phyloP scores from a whole-genome alignment of 2,797 vertebrate species.

The Gymnocypris eckloni region DNA sequence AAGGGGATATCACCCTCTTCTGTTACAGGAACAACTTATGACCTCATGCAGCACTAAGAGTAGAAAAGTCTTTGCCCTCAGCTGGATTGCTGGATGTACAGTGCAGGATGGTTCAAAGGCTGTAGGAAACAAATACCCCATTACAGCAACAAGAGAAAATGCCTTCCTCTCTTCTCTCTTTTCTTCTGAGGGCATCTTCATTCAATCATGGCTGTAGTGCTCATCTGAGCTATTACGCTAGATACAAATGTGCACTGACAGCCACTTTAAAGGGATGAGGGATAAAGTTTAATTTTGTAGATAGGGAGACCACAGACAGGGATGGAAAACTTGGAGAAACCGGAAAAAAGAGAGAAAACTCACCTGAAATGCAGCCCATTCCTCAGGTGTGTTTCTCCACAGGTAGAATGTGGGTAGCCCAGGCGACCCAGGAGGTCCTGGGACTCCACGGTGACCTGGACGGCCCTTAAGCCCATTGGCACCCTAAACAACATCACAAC shows the following conservation, averaged over 20 bases:
- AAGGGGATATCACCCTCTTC: conserved; percentile 17
- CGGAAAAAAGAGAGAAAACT: conserved; percentile 47
- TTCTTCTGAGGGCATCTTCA: conserved; percentile 55
- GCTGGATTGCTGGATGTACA: conserved; percentile 33
- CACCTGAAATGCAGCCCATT: conserved; percentile 85
- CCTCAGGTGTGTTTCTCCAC: conserved; percentile 87
- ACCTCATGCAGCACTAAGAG: conserved; percentile 13
- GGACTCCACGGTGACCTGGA: conserved; percentile 74
- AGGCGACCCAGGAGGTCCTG: conserved; percentile 77
- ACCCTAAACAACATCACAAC: conserved; percentile 72
- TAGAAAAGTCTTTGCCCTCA: conserved; percentile 11
- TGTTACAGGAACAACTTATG: conserved; percentile 34
- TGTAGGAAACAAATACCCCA: conserved; percentile 57
- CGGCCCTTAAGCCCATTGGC: conserved; percentile 75
- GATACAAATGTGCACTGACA: conserved; percentile 61
- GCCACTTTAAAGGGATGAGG: conserved; percentile 63
- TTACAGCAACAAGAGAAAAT: conserved; percentile 52
- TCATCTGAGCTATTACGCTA: conserved; percentile 47
- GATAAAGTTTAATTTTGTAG: neutral
- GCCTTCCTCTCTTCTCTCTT: conserved; percentile 48
- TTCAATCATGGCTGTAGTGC: conserved; percentile 45
- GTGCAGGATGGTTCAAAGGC: conserved; percentile 62
- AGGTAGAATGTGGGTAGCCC: conserved; percentile 84
- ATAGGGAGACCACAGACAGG: neutral
- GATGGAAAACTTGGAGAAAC: neutral